Conservation (phyloP, 2,888 invertebrate genomes). For the Caenorhabditis panamensis region DNA sequence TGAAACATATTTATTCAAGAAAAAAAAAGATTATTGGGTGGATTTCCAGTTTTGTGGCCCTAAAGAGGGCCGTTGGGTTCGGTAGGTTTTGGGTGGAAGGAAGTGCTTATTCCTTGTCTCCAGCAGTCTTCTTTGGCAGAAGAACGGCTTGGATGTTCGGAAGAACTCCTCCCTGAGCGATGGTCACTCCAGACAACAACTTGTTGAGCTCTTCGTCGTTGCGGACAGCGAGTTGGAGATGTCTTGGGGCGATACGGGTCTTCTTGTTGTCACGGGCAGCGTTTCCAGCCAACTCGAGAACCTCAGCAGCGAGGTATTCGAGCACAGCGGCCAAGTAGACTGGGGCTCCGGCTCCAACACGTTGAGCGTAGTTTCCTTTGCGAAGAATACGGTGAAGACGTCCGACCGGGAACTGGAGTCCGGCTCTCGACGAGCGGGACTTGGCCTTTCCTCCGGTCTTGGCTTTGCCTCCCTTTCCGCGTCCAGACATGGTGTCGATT, state of each 20-base stretch:
- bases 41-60: conserved; percentile 67
- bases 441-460: conserved; percentile 64
- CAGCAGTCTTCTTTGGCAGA: no score
- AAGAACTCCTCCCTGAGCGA: no score
- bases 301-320: conserved; percentile 79
- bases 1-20: background rate
- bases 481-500: conserved; percentile 55
- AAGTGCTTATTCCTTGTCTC: conserved; percentile 30
- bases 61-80: conserved; percentile 77
- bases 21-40: background rate
- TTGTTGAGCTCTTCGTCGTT: conserved; percentile 35
- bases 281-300: conserved; percentile 79
- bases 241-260: conserved; percentile 73
- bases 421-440: conserved; percentile 59
- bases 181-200: conserved; percentile 32
- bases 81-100: conserved; percentile 26
- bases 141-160: no score
- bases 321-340: conserved; percentile 79
- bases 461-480: conserved; percentile 65
- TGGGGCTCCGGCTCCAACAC: conserved; percentile 79
- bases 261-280: conserved; percentile 83
- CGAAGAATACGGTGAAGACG: conserved; percentile 80
- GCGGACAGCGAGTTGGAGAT: conserved; percentile 43
- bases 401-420: conserved; percentile 78
- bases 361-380: conserved; percentile 79